phyloP scores from a whole-genome alignment of 2,797 vertebrate genomes.

The Dallia pectoralis region DNA sequence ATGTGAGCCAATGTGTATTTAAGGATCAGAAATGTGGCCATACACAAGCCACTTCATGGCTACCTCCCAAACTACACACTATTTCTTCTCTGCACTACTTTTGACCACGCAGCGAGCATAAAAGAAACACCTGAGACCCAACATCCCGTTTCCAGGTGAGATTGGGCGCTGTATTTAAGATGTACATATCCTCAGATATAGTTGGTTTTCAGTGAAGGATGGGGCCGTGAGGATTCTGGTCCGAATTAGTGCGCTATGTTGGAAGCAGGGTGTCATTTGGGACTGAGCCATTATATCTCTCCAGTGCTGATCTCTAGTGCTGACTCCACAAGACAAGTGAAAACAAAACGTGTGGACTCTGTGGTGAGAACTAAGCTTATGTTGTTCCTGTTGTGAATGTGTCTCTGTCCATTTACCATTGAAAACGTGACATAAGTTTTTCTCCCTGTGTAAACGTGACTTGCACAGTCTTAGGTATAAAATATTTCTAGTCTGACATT shows the following conservation, averaged over 20 bases:
- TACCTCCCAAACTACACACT: neutral
- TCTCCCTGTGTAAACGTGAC: slow-evolving; percentile 28
- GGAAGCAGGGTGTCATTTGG: neutral
- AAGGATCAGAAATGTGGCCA: slow-evolving; percentile 53
- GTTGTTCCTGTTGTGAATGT: slow-evolving; percentile 50
- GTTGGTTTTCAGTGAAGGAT: no score
- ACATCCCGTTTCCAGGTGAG: no score
- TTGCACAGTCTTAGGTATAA: slow-evolving; percentile 8
- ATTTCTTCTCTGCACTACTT: neutral
- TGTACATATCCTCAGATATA: no score
- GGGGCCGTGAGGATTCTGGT: no score
- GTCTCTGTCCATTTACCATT: slow-evolving; percentile 39
- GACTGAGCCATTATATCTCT: neutral
- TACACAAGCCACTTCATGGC: slow-evolving; percentile 50
- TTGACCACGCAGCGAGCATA: neutral
- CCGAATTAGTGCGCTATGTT: neutral
- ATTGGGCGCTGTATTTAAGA: no score
- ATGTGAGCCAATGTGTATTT: slow-evolving; percentile 54
- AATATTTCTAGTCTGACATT: neutral
- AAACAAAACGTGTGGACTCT: slow-evolving; percentile 39
- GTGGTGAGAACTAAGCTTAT: slow-evolving; percentile 53
- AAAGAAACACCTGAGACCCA: no score
- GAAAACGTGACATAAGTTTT: slow-evolving; percentile 27
- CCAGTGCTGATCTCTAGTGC: slow-evolving; percentile 31
- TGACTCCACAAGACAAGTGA: slow-evolving; percentile 58